These are phyloP conservation scores for Pygoscelis adeliae DNA, from an alignment of 2,113 vertebrate species.

Conservation along the genomic window DNA sequence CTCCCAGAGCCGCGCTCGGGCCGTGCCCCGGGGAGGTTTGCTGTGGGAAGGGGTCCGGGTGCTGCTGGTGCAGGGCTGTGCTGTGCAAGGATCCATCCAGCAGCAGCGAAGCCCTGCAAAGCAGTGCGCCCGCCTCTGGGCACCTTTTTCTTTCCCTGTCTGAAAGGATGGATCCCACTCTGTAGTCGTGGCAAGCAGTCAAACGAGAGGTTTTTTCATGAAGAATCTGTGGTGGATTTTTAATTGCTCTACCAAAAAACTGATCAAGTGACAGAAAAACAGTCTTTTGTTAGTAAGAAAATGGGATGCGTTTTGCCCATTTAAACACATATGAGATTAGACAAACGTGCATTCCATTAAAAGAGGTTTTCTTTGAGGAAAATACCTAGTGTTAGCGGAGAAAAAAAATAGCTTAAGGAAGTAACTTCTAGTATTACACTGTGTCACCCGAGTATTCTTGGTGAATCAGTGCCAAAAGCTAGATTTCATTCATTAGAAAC, in stretches of 20 bases:
- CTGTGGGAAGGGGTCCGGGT: background rate
- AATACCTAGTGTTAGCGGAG: background rate
- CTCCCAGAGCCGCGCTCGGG: background rate
- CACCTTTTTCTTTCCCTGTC: background rate
- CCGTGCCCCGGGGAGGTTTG: background rate
- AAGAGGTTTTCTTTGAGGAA: constrained; percentile 9
- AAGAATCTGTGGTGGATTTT: background rate
- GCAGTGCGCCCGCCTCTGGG: fast-evolving
- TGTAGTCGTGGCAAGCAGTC: background rate
- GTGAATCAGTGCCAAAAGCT: background rate
- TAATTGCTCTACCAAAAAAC: background rate
- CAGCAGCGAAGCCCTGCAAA: background rate
- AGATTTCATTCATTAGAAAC: constrained; percentile 42
- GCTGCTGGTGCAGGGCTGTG: background rate
- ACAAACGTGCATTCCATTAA: background rate
- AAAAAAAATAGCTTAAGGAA: constrained; percentile 32
- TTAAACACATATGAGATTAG: background rate
- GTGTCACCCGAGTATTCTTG: background rate
- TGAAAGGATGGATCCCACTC: background rate
- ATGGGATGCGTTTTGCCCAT: background rate
- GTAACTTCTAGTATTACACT: constrained; percentile 54
- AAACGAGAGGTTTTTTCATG: fast-evolving
- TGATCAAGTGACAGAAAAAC: background rate
- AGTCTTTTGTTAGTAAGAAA: background rate
- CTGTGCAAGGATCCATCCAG: no score